Conservation (phyloP, 2,797 vertebrate genomes). For the Aeoliscus strigatus region DNA sequence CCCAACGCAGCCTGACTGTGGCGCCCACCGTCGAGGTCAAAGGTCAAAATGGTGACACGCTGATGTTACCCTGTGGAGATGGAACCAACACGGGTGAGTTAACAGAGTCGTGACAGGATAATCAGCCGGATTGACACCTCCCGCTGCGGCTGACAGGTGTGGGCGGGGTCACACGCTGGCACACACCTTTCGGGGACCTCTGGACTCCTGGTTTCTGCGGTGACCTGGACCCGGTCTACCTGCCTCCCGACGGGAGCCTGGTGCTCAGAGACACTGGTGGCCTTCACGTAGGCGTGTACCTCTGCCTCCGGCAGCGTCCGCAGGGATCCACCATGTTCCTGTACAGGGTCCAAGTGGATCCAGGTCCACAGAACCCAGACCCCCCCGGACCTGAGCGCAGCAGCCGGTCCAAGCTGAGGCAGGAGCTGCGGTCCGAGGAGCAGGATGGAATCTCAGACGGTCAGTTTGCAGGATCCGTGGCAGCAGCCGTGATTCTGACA, state of each 20-base stretch:
- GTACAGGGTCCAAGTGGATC: conserved; percentile 33
- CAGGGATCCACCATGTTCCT: conserved; percentile 42
- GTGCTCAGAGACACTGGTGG: conserved; percentile 38
- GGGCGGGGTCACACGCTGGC: conserved; percentile 65
- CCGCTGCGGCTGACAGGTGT: no score
- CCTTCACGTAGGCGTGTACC: conserved; percentile 67
- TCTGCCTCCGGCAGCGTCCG: conserved; percentile 57
- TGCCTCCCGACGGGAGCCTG: conserved; percentile 57
- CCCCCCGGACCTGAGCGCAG: accelerated
- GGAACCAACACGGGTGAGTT: no score
- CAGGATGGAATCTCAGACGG: not conserved
- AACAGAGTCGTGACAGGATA: no score
- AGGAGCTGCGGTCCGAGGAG: not conserved
- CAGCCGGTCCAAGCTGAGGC: conserved; percentile 8
- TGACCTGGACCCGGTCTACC: conserved; percentile 30
- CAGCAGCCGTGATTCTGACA: conserved; percentile 65
- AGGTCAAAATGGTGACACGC: no score
- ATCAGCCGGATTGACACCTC: no score
- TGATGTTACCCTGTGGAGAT: no score
- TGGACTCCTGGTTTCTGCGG: conserved; percentile 9
- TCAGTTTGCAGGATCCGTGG: conserved; percentile 56
- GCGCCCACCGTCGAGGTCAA: no score
- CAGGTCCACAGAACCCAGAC: not conserved
- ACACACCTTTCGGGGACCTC: conserved; percentile 70
- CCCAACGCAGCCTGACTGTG: no score